These are phyloP conservation scores for Lithophane leautieri DNA, from an alignment of 2,888 invertebrate species.

Conservation along the genomic window DNA sequence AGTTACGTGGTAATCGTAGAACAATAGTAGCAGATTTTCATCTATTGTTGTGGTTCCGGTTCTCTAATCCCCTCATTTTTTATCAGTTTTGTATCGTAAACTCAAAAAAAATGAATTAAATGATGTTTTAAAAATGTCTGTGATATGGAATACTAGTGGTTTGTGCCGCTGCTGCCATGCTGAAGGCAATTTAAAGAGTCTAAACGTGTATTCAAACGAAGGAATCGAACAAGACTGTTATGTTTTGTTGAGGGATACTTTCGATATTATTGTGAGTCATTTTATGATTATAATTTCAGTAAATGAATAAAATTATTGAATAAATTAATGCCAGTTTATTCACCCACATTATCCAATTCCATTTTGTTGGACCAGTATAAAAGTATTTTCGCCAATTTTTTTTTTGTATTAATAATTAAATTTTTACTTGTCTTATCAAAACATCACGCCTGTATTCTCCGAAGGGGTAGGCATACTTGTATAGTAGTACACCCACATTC, in stretches of 20 bases:
- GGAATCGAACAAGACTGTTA: conserved; percentile 72
- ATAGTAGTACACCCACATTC: neutral
- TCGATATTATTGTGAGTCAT: conserved; percentile 75
- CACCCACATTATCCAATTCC: neutral
- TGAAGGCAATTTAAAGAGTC: conserved; percentile 73
- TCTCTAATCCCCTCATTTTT: conserved; percentile 10
- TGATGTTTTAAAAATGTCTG: conserved; percentile 64
- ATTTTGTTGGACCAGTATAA: neutral
- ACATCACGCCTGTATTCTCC: neutral
- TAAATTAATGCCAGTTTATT: neutral
- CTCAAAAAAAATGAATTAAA: conserved; percentile 51
- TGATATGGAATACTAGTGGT: conserved; percentile 69
- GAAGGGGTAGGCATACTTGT: neutral
- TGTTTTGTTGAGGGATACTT: conserved; percentile 74
- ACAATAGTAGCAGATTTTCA: conserved; percentile 25
- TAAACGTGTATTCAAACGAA: conserved; percentile 67
- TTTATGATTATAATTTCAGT: neutral
- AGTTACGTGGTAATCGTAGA: conserved; percentile 29
- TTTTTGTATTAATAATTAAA: neutral
- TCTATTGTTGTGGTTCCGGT: conserved; percentile 46
- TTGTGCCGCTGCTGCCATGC: conserved; percentile 82
- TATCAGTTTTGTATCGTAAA: conserved; percentile 17
- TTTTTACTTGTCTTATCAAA: neutral
- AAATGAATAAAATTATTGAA: neutral
- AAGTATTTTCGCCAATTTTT: neutral